Base-by-base conservation (phyloP, 2,888 invertebrate genomes). In the Muscina levida region DNA sequence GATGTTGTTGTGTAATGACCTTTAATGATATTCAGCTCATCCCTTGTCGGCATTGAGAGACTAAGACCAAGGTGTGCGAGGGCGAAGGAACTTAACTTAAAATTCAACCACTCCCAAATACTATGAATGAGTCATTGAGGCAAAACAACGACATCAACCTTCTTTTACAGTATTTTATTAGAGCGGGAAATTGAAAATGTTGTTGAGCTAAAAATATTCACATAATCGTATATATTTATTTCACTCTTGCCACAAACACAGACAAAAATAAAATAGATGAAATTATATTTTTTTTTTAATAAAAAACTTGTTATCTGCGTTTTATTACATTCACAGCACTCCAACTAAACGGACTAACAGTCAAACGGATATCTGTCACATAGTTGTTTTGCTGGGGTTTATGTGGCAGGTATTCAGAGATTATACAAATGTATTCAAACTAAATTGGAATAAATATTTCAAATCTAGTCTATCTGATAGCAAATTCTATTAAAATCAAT, bases 131-230 rank as follows among this genome's bases (percentile, higher is more conserved):
- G 13, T 62, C 62, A 62, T 42, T 62, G 39, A 17, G 39, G 62
- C 42, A 19, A 42, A n/a, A n/a, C n/a, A n/a, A 53, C 57, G 57
- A 42, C 62, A 62, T 48, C 19, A 22, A 62, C 62, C 13, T 19
- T 17, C 22, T 62, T 42, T 62, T 37, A n/a, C n/a, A 39, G 13
- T 13, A 62, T 39, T 19, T 62, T 62, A 79, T 53, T 67, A 72
- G 59, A 71, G 65, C 44, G 59, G 22, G 56, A 68, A 79, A 72
- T 72, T 79, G 71, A 68, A 75, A 79, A 56, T 65, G 15, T 66
- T 53, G 44, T 42, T 67, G 37, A 70, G 44, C 8, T 48, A 67
- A 57, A 77, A 66, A 72, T 71, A 71, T n/a, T n/a, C 46, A 62
- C 19, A 42, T 42, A 48, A 3, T 17, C 1, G 37, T 5, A 22